Evolutionary conservation across 2,113 vertebrate species (phyloP), one percentile per base, ranked within the genome.

Genomic region (Ceyx melanurus): DNA sequence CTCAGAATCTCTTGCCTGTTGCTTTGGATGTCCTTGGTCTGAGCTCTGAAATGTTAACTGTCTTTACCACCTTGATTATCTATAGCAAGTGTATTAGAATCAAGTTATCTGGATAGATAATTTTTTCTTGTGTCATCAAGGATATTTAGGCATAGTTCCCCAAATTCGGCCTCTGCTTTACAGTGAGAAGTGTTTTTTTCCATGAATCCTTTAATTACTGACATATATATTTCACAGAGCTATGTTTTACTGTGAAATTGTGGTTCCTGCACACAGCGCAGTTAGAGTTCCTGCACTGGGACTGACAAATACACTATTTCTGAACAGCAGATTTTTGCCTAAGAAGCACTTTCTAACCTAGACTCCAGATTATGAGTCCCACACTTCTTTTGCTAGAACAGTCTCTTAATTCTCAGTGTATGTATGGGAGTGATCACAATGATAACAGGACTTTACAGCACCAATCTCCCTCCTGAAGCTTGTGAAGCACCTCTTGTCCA

Each of bases 381-480:
- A 50, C 5, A 8, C 9, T 48, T 54, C 25, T 2, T 73, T 70
- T 60, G 21, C 42, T 48, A 1, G n/a, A 79, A 29, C 0, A 0
- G n/a, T 31, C 60, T 58, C 46, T 54, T 80, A 11, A 53, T 66
- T 71, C 57, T 64, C 48, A 42, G 23, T 54, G 33, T 25, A 33
- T 25, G 19, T 37, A 29, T 20, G 33, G 77, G 28, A 91, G 20
- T 16, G 54, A 31, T 28, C 6, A 54, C 19, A 61, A 40, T 13
- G 33, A 15, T 7, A 51, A 54, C 8, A 61, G 66, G 29, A 10
- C 64, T 77, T 40, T 56, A 19, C 40, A 75, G 26, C 31, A 31
- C 25, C 8, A n/a, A 0, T 37, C 43, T 82, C 35, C 33, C 7
- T 3, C 13, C 8, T 42, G 35, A 72, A 72, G 53, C 17, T 31